phyloP scores from a whole-genome alignment of 2,888 invertebrate genomes.

The Cistogaster globosa region DNA sequence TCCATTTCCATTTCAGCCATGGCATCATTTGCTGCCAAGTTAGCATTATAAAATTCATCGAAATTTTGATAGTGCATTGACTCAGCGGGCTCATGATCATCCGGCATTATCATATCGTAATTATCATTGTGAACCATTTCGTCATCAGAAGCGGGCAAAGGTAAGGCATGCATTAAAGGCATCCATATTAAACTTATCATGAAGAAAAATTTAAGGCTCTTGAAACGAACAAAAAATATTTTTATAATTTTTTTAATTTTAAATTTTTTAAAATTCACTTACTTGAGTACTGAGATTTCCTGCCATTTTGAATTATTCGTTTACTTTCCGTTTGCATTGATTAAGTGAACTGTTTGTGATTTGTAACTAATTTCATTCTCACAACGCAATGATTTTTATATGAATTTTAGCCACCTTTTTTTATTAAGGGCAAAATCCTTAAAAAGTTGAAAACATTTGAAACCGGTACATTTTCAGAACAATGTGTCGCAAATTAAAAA shows the following conservation, averaged over 20 bases:
- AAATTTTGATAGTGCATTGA: slow-evolving; percentile 79
- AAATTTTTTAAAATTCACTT: slow-evolving; percentile 1
- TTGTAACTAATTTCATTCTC: slow-evolving; percentile 32
- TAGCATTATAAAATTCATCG: slow-evolving; percentile 75
- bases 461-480: slow-evolving; percentile 17
- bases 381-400: slow-evolving; percentile 49
- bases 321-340: slow-evolving; percentile 6
- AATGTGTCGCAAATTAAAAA: not conserved
- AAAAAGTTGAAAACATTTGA: slow-evolving; percentile 1
- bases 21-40: slow-evolving; percentile 69
- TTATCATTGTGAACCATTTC: slow-evolving; percentile 75
- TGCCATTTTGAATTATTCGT: slow-evolving; percentile 45
- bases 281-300: slow-evolving; percentile 33
- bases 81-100: slow-evolving; percentile 76
- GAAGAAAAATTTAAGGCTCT: slow-evolving; percentile 70
- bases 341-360: not conserved
- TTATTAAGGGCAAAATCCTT: not conserved
- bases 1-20: slow-evolving; percentile 77
- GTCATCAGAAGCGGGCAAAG: slow-evolving; percentile 68
- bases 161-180: not conserved
- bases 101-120: slow-evolving; percentile 77
- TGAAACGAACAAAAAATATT: not conserved
- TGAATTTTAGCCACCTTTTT: slow-evolving; percentile 32
- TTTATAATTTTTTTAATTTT: not conserved
- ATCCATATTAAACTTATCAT: slow-evolving; percentile 42